phyloP scores from a whole-genome alignment of 2,113 vertebrate species.

The Oplegnathus fasciatus region DNA sequence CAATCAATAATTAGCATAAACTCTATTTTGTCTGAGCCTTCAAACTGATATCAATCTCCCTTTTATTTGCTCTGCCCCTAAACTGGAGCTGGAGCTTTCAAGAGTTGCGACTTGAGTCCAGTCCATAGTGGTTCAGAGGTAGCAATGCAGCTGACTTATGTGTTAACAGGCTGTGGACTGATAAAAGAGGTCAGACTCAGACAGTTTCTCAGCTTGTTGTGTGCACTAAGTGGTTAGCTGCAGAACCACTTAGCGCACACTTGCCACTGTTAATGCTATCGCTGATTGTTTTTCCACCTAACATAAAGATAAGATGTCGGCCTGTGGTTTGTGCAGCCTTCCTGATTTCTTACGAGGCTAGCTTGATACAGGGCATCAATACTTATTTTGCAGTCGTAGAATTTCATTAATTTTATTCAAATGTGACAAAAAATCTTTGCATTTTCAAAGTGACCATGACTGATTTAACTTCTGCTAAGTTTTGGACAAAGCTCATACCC shows the following conservation, averaged over 20 bases:
- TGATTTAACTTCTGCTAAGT: neutral
- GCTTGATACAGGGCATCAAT: neutral
- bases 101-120: neutral
- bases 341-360: neutral
- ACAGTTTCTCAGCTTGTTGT: constrained; percentile 34
- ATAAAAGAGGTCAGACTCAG: constrained; percentile 52
- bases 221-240: constrained; percentile 32
- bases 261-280: constrained; percentile 40
- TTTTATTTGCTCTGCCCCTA: neutral
- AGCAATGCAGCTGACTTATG: neutral
- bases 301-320: constrained; percentile 38
- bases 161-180: constrained; percentile 9
- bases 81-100: constrained; percentile 2
- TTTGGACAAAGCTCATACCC: neutral
- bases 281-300: constrained; percentile 56
- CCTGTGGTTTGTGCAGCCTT: constrained; percentile 19
- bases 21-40: neutral
- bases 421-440: neutral
- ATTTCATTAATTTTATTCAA: neutral
- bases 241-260: constrained; percentile 46
- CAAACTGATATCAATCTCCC: neutral
- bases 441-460: neutral
- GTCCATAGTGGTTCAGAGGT: neutral
- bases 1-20: neutral
- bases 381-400: neutral